Percentiles rank a stretch among this genome's conserved stretches.
Conservation (phyloP, 1,140 invertebrate genomes). For the Zaprionus taronus region DNA sequence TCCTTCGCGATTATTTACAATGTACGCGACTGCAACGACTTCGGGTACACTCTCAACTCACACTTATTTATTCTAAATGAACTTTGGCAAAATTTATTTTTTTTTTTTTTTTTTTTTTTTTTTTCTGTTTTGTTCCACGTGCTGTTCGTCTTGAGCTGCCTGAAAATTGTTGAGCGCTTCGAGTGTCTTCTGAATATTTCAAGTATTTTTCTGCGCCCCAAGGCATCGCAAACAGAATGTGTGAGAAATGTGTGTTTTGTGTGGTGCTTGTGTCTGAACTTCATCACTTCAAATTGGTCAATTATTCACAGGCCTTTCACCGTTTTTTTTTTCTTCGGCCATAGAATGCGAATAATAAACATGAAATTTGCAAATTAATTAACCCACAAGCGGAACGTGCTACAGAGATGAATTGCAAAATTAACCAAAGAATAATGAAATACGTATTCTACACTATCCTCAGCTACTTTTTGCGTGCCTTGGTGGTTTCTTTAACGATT, state of each 20-base stretch:
- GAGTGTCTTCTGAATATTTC: constrained; percentile 52
- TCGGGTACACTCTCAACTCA: constrained; percentile 9
- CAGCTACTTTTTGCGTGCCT: background rate
- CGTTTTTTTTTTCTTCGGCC: background rate
- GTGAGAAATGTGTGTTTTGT: constrained; percentile 39
- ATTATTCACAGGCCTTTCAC: constrained; percentile 44
- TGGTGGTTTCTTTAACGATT: background rate
- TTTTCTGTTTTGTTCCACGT: constrained; percentile 50
- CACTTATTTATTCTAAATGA: constrained; percentile 75
- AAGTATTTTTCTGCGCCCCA: constrained; percentile 38
- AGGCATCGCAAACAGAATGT: constrained; percentile 31
- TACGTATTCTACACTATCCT: background rate
- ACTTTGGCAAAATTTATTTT: constrained; percentile 44
- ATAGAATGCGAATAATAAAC: constrained; percentile 12
- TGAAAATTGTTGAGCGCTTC: constrained; percentile 60
- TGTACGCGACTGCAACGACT: constrained; percentile 20
- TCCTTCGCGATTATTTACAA: constrained; percentile 27
- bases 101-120: constrained; percentile 25
- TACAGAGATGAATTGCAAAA: background rate
- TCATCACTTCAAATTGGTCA: constrained; percentile 50
- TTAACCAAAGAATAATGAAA: background rate
- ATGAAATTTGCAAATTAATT: constrained; percentile 24
- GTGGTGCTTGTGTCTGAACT: constrained; percentile 43
- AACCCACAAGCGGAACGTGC: constrained; percentile 1
- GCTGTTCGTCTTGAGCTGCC: constrained; percentile 44